phyloP scores from a whole-genome alignment of 2,797 vertebrate genomes.

The Dendrocincla fuliginosa region DNA sequence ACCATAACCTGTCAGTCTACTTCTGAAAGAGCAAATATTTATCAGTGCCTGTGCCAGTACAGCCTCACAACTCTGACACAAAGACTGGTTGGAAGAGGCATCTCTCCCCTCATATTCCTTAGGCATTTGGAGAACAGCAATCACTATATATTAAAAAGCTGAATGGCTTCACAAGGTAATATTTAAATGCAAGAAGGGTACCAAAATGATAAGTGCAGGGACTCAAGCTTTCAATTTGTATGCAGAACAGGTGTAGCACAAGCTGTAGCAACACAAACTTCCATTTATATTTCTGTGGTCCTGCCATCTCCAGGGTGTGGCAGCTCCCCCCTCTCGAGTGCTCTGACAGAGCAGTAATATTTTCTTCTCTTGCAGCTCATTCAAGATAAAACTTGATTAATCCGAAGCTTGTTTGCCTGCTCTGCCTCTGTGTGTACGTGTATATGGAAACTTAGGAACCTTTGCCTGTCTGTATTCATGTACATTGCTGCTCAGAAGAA shows the following conservation, averaged over 20 bases:
- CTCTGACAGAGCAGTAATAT: background rate
- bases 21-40: background rate
- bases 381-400: background rate
- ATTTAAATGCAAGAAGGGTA: constrained; percentile 4
- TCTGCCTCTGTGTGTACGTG: background rate
- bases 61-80: background rate
- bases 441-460: background rate
- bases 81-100: background rate
- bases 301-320: background rate
- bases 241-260: background rate
- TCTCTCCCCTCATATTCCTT: background rate
- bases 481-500: background rate
- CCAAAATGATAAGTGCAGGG: background rate
- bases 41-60: background rate
- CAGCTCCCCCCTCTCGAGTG: background rate
- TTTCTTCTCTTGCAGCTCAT: background rate
- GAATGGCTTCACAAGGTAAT: background rate
- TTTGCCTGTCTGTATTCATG: background rate
- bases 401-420: background rate
- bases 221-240: background rate
- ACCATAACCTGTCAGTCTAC: background rate
- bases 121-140: background rate
- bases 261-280: background rate
- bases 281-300: background rate
- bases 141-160: background rate